A percentile compares a stretch with the other conserved stretches of the same genome.
phyloP scores from a whole-genome alignment of 2,797 vertebrate species.

The Amblyopsis hoosieri region DNA sequence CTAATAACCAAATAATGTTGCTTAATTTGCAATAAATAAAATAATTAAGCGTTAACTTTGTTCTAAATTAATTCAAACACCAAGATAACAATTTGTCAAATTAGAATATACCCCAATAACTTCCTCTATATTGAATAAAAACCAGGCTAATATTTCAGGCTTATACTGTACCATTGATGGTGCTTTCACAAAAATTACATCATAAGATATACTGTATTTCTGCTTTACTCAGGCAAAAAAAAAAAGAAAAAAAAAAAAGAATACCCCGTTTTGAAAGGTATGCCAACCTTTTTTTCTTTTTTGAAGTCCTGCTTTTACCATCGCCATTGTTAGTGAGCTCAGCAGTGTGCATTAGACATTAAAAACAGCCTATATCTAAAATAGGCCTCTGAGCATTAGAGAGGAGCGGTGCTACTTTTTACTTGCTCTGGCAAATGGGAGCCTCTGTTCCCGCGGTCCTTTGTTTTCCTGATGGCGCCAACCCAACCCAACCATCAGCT shows the following conservation, averaged over 20 bases:
- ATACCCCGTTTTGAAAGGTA: slow-evolving; percentile 34
- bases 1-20: no score
- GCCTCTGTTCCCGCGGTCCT: slow-evolving; percentile 68
- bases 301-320: slow-evolving; percentile 58
- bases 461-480: slow-evolving; percentile 75
- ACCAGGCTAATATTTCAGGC: no score
- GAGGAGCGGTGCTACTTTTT: slow-evolving; percentile 73
- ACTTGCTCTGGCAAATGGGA: slow-evolving; percentile 71
- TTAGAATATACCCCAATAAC: no score
- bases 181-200: slow-evolving; percentile 32
- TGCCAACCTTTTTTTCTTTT: slow-evolving; percentile 60
- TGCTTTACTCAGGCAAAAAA: slow-evolving; percentile 19
- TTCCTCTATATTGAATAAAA: no score
- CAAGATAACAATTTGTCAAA: no score
- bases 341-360: slow-evolving; percentile 72
- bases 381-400: slow-evolving; percentile 75
- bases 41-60: no score
- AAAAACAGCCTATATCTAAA: slow-evolving; percentile 74
- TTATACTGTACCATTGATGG: no score
- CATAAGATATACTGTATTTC: slow-evolving; percentile 7
- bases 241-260: not conserved
- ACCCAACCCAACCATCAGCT: slow-evolving; percentile 67
- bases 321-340: slow-evolving; percentile 62
- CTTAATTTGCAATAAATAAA: no score
- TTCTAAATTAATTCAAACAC: no score